Percentiles rank a stretch among this genome's conserved stretches.
Evolutionary conservation across 2,797 vertebrate species (phyloP).

Genomic region (Tenualosa thibaudeaui): DNA sequence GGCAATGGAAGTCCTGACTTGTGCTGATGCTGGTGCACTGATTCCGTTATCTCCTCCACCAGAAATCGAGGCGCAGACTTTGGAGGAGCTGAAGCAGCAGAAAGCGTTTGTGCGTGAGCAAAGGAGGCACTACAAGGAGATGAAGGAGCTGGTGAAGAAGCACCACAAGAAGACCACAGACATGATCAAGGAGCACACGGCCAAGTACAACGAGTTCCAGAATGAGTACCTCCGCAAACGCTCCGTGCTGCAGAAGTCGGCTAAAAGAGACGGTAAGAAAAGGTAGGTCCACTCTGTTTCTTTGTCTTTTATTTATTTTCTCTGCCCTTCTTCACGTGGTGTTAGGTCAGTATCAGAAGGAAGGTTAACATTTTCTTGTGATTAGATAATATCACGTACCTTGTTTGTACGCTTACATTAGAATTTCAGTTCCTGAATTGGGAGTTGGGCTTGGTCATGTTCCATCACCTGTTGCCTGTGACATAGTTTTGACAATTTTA

Average conservation of each 20-base stretch:
- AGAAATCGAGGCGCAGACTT: slow-evolving; percentile 87
- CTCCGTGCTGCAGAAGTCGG: slow-evolving; percentile 78
- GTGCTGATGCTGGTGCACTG: not conserved
- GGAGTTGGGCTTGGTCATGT: not conserved
- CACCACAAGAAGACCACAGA: slow-evolving; percentile 97
- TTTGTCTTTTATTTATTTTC: too few species aligned
- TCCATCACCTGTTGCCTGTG: not conserved
- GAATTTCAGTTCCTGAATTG: not conserved
- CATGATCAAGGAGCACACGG: slow-evolving; percentile 90
- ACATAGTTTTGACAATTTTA: too few species aligned
- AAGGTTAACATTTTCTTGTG: not conserved
- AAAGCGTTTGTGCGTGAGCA: slow-evolving; percentile 94
- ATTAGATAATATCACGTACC: not conserved
- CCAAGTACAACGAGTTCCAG: slow-evolving; percentile 84
- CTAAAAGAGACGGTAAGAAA: slow-evolving; percentile 84
- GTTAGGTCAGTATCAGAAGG: not conserved
- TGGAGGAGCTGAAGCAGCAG: slow-evolving; percentile 90
- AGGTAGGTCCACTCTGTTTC: slow-evolving; percentile 69
- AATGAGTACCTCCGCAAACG: slow-evolving; percentile 80
- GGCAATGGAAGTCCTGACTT: not conserved
- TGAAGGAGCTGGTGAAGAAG: slow-evolving; percentile 93
- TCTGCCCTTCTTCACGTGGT: not conserved
- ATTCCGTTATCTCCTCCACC: slow-evolving; percentile 23
- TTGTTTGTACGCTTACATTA: not conserved
- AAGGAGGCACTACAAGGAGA: slow-evolving; percentile 95